These are phyloP conservation scores for Pseudotriccus pelzelni DNA, from an alignment of 2,797 vertebrate genomes.

Conservation along the genomic window DNA sequence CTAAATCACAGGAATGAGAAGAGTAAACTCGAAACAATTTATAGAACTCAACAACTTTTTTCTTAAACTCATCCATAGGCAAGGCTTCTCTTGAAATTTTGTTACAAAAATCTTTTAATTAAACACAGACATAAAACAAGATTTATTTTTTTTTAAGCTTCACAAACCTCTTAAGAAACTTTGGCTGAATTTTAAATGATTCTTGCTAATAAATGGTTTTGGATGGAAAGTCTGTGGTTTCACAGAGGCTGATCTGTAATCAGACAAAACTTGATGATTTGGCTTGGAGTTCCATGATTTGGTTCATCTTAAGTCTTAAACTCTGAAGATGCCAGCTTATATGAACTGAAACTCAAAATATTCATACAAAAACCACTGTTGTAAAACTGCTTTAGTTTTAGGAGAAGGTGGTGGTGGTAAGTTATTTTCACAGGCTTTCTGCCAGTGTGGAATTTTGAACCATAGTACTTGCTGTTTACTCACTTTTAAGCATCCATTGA, in stretches of 20 bases:
- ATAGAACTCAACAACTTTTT: not conserved
- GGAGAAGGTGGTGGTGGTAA: not conserved
- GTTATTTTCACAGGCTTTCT: not conserved
- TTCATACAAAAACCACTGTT: not conserved
- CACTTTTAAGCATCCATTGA: not conserved
- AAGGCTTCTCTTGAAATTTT: not conserved
- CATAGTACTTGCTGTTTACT: not conserved
- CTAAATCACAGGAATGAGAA: not conserved
- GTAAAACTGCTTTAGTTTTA: not conserved
- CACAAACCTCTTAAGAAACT: constrained; percentile 9
- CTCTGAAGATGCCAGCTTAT: not conserved
- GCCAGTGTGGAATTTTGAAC: not conserved
- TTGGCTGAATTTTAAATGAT: not conserved
- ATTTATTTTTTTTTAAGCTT: not conserved
- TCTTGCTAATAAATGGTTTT: not conserved
- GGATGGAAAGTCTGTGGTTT: not conserved
- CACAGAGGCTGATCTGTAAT: not conserved
- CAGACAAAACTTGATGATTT: constrained; percentile 2
- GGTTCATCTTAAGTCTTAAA: constrained; percentile 20
- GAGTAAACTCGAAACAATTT: not conserved
- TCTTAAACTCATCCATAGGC: not conserved
- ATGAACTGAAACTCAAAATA: constrained; percentile 13
- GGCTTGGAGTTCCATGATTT: not conserved
- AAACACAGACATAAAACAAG: not conserved
- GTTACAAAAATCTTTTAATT: not conserved